Conservation (phyloP, 2,888 invertebrate species). For the Julus scanicus region DNA sequence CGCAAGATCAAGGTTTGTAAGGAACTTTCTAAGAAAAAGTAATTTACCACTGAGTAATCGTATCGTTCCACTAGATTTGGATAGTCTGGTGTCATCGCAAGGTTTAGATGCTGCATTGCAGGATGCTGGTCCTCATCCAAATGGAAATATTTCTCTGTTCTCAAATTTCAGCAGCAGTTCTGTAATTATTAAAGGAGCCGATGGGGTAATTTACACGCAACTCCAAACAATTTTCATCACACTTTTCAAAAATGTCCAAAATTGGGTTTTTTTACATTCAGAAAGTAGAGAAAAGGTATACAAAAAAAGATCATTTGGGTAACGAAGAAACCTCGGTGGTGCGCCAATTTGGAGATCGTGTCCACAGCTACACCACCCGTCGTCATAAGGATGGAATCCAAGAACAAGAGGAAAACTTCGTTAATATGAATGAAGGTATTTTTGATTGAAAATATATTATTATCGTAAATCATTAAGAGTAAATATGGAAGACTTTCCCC, state of each 20-base stretch:
- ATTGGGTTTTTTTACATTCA: neutral
- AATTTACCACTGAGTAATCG: neutral
- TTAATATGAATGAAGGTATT: slow-evolving; percentile 54
- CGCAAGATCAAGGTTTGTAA: slow-evolving; percentile 40
- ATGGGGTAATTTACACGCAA: slow-evolving; percentile 13
- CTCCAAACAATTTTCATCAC: neutral
- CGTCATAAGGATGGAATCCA: slow-evolving; percentile 46
- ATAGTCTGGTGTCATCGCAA: slow-evolving; percentile 7
- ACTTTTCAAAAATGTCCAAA: neutral
- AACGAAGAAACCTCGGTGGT: slow-evolving; percentile 50
- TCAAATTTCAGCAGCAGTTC: slow-evolving; percentile 49
- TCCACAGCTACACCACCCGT: slow-evolving; percentile 48
- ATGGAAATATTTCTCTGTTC: neutral
- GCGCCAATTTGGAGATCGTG: slow-evolving; percentile 24
- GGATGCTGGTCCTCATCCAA: neutral
- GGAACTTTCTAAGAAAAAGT: neutral
- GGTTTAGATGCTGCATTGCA: slow-evolving; percentile 40
- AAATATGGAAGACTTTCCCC: neutral
- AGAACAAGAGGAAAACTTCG: slow-evolving; percentile 54
- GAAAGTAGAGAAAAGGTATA: slow-evolving; percentile 53
- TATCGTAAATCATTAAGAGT: neutral
- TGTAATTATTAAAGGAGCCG: slow-evolving; percentile 48
- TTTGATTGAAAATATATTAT: neutral
- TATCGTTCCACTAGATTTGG: slow-evolving; percentile 44
- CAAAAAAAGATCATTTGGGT: slow-evolving; percentile 50